Conservation (phyloP, 2,888 invertebrate genomes). For the Drosophila rellima region DNA sequence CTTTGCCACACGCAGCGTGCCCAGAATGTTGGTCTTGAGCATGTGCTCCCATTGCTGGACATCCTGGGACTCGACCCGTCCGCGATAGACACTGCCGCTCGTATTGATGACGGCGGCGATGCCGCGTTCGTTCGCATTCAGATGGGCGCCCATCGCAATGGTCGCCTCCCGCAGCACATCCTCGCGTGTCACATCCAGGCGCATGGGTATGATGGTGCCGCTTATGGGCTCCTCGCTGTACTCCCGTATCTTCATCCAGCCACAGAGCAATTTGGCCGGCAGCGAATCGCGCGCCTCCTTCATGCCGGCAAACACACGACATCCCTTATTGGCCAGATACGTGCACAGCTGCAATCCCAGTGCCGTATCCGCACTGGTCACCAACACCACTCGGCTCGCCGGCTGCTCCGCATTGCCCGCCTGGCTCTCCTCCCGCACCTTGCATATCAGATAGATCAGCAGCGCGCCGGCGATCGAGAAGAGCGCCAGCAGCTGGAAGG, state of each 20-base stretch:
- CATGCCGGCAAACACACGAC: conserved; percentile 92
- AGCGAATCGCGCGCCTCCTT: conserved; percentile 87
- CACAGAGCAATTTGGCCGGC: conserved; percentile 88
- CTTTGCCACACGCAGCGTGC: conserved; percentile 90
- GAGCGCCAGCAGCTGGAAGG: conserved; percentile 92
- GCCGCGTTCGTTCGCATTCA: conserved; percentile 94
- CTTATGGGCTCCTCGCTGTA: conserved; percentile 86
- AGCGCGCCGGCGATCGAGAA: conserved; percentile 94
- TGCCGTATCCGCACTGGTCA: conserved; percentile 93
- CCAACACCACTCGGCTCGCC: conserved; percentile 90
- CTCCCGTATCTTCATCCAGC: conserved; percentile 88
- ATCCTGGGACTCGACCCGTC: conserved; percentile 90
- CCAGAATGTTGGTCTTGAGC: conserved; percentile 90
- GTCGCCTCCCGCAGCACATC: conserved; percentile 93
- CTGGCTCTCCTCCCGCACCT: conserved; percentile 89
- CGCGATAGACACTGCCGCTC: conserved; percentile 91
- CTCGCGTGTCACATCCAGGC: conserved; percentile 92
- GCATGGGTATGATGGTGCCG: conserved; percentile 89
- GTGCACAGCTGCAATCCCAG: conserved; percentile 92
- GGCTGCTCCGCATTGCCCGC: conserved; percentile 81
- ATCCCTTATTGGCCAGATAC: conserved; percentile 90
- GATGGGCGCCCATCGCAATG: conserved; percentile 91
- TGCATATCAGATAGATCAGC: conserved; percentile 91
- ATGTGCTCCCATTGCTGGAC: conserved; percentile 88
- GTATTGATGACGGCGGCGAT: conserved; percentile 93